Conservation (phyloP, 2,113 vertebrate species). For the Toxotes jaculatrix region DNA sequence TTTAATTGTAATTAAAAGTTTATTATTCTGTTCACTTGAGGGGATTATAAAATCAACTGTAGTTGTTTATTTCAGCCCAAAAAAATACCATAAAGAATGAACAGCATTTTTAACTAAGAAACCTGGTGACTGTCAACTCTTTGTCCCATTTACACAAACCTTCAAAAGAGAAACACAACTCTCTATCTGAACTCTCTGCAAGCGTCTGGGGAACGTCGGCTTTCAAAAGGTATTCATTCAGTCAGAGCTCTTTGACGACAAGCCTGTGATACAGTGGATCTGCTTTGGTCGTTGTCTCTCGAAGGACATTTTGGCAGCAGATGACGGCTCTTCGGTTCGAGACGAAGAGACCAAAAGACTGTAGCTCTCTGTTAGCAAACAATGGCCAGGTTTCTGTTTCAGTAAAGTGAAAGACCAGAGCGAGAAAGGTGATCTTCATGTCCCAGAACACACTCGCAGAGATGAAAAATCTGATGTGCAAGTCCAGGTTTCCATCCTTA, state of each 20-base stretch:
- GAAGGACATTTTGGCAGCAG: conserved; percentile 89
- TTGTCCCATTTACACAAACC: conserved; percentile 28
- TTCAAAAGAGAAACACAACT: conserved; percentile 36
- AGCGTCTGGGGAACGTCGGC: conserved; percentile 33
- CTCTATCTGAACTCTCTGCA: conserved; percentile 3
- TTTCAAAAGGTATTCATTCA: conserved; percentile 55
- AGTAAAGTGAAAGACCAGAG: conserved; percentile 70
- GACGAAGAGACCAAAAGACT: conserved; percentile 87
- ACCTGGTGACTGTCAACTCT: conserved; percentile 38
- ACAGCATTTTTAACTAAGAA: conserved; percentile 7
- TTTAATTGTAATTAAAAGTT: conserved; percentile 38
- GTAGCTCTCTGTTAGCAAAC: conserved; percentile 84
- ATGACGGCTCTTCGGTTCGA: conserved; percentile 86
- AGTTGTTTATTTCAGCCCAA: conserved; percentile 32
- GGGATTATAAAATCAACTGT: conserved; percentile 1
- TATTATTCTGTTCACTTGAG: conserved; percentile 28
- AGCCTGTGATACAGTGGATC: conserved; percentile 52
- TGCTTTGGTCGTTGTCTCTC: conserved; percentile 85
- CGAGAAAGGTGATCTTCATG: conserved; percentile 82
- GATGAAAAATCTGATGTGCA: conserved; percentile 35
- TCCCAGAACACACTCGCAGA: conserved; percentile 48
- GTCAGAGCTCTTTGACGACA: conserved; percentile 18
- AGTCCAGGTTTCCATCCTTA: conserved; percentile 37
- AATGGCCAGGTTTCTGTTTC: conserved; percentile 88
- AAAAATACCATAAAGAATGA: conserved; percentile 18